Evolutionary conservation across 2,797 vertebrate genomes (phyloP).

Genomic region (Myotis vivesi): DNA sequence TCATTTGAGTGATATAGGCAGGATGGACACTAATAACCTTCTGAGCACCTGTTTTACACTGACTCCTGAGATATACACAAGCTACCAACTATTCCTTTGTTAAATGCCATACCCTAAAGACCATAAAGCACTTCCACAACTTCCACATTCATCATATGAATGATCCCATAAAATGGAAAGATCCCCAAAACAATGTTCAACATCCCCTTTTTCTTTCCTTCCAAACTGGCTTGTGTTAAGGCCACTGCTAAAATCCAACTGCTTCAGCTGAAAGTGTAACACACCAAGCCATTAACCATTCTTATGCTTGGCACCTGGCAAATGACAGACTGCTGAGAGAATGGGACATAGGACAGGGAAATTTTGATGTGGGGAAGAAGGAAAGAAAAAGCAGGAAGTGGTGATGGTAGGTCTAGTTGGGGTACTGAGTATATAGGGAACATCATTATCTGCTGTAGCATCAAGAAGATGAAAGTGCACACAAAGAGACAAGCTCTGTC

Average conservation of each 20-base stretch:
- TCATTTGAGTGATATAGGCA: not conserved
- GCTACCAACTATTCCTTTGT: constrained; percentile 23
- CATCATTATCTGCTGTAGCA: not conserved
- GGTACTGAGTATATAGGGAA: not conserved
- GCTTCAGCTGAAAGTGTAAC: not conserved
- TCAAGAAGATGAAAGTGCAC: not conserved
- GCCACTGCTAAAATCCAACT: not conserved
- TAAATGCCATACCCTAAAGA: not conserved
- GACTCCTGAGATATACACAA: not conserved
- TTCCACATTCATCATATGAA: not conserved
- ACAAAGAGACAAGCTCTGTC: not conserved
- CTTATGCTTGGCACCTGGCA: not conserved
- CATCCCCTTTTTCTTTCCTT: not conserved
- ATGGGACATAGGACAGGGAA: not conserved
- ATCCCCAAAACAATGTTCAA: not conserved
- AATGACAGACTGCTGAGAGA: not conserved
- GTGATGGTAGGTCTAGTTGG: not conserved
- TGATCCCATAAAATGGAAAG: not conserved
- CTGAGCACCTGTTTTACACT: not conserved
- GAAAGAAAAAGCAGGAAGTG: not conserved
- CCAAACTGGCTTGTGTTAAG: not conserved
- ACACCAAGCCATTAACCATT: not conserved
- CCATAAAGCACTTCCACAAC: not conserved
- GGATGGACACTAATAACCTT: not conserved
- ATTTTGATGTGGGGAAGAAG: not conserved